phyloP scores from a whole-genome alignment of 2,888 invertebrate genomes.

The Chironomus tentans region DNA sequence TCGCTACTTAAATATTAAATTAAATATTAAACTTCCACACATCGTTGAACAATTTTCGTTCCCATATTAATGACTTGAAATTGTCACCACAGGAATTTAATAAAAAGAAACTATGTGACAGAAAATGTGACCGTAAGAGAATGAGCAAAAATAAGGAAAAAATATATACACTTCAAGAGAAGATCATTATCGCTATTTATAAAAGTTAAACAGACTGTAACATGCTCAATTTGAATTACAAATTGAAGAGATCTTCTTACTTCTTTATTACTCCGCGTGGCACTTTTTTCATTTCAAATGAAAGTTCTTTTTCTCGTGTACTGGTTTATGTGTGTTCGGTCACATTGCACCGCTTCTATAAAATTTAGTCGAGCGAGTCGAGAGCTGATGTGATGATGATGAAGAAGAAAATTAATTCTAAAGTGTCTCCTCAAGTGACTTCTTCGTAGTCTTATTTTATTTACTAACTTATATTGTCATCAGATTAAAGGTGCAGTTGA shows the following conservation, averaged over 20 bases:
- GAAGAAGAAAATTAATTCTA: neutral
- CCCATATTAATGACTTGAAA: too few species aligned
- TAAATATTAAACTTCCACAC: too few species aligned
- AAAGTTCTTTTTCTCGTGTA: neutral
- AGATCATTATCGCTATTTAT: conserved; percentile 13
- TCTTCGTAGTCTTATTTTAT: neutral
- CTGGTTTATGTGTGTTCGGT: too few species aligned
- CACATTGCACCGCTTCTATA: neutral
- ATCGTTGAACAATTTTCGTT: too few species aligned
- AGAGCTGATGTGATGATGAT: too few species aligned
- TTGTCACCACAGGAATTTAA: too few species aligned
- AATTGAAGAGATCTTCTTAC: conserved; percentile 9
- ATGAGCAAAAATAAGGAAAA: too few species aligned
- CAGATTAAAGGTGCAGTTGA: neutral
- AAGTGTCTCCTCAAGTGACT: neutral
- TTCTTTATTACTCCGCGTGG: neutral
- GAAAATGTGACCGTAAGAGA: too few species aligned
- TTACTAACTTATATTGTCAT: neutral
- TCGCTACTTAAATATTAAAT: too few species aligned
- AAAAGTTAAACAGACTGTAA: conserved; percentile 22
- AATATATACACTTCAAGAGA: neutral
- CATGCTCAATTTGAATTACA: conserved; percentile 25
- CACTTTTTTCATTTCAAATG: neutral
- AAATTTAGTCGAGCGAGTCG: neutral
- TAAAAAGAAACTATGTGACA: too few species aligned